Evolutionary conservation across 2,797 vertebrate genomes (phyloP), one percentile per base, ranked within the genome.

Genomic region (Euphonia xanthogaster): DNA sequence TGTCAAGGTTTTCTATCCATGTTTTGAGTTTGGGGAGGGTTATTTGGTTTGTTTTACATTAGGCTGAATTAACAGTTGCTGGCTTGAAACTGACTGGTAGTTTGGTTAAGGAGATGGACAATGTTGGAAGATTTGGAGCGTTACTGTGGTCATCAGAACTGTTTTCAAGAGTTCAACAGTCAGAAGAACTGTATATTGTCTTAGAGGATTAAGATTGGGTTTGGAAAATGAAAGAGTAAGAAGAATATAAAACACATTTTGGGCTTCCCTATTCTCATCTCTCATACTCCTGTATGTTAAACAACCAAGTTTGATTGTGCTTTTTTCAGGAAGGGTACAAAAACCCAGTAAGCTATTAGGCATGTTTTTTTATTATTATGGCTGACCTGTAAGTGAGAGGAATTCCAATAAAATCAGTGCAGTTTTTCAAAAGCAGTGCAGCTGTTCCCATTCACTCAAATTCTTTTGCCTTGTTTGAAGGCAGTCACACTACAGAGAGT

Each of bases 211-310:
- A 20, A 84, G 66, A 82, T 97, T 96, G 85, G 35, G 45, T 72
- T 53, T 94, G 58, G 50, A 88, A 96, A 96, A 93, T 61, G 42
- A 90, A 94, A 86, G 81, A 78, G 67, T 95, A 91, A 91, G 51
- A 88, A 93, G 76, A 91, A 81, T 89, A 91, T 84, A 91, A 93
- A 94, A 44, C 37, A 66, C 14, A 25, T 84, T 84, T 94, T 76
- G 23, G 16, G 45, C 60, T 37, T 74, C 66, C 53, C 55, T 89
- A 1, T 35, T 94, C 60, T 60, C 9, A 37, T 70, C 77, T 90
- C 33, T 88, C 72, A 87, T 88, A 82, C 21, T 76, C 50, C 80
- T 82, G 35, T 45, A 12, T 73, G 67, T 93, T 81, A 75, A 93
- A 89, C 65, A 94, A 68, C 37, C 7, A 2, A 75, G 20, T 94